Evolutionary conservation across 1,140 invertebrate species (phyloP).

Genomic region (Papilio machaon): DNA sequence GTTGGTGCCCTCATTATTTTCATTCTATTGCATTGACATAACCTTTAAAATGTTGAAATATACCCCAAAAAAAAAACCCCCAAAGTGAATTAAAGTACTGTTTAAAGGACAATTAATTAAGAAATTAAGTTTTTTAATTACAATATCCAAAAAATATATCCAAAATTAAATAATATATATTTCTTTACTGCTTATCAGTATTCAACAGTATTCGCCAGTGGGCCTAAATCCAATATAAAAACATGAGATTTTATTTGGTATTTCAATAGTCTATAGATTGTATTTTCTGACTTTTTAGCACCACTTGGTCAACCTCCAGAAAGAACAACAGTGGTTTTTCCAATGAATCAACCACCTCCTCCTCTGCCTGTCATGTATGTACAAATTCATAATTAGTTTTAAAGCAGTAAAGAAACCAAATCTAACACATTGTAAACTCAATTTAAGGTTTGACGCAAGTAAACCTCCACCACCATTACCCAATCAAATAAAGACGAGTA

Average conservation of each 20-base stretch:
- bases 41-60: no score
- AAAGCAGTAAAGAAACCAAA: not conserved
- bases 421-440: not conserved
- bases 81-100: no score
- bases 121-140: no score
- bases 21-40: no score
- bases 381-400: not conserved
- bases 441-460: constrained; percentile 43
- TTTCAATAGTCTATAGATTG: not conserved
- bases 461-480: constrained; percentile 41
- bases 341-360: constrained; percentile 33
- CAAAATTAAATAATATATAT: no score
- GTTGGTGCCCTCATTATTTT: no score
- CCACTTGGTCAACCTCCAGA: constrained; percentile 16
- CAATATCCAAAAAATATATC: no score
- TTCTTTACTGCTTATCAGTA: no score
- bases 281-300: constrained; percentile 35
- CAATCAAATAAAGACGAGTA: constrained; percentile 24
- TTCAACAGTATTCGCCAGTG: no score
- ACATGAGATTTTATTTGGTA: not conserved
- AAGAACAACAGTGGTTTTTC: constrained; percentile 21
- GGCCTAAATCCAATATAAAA: no score
- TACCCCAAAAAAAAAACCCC: no score
- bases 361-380: constrained; percentile 39
- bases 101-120: no score